Evolutionary conservation across 2,113 vertebrate genomes (phyloP).

Genomic region (Cryptotis parvus): DNA sequence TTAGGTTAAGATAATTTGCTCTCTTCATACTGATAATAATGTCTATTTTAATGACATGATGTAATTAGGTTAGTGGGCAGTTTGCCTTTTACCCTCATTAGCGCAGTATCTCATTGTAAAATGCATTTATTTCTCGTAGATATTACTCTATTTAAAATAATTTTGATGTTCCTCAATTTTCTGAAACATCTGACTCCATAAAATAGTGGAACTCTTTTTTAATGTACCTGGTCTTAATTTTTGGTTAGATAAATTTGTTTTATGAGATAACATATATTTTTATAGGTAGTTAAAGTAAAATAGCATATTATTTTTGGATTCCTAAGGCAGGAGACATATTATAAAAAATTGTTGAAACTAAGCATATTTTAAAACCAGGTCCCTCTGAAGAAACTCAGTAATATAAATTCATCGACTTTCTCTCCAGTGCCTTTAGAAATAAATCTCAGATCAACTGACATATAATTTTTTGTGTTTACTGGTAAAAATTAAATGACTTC

Average conservation of each 20-base stretch:
- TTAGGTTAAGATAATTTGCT: not conserved
- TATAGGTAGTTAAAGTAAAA: not conserved
- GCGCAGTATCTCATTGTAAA: not conserved
- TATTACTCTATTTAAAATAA: not conserved
- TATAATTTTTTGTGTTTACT: not conserved
- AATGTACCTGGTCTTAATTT: not conserved
- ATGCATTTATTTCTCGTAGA: not conserved
- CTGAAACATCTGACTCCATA: not conserved
- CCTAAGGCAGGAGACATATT: not conserved
- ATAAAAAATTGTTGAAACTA: not conserved
- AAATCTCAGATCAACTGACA: not conserved
- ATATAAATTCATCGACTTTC: not conserved
- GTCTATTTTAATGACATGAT: not conserved
- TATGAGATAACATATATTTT: not conserved
- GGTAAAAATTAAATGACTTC: not conserved
- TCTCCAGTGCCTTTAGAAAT: not conserved
- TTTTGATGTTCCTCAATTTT: not conserved
- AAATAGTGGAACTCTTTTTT: not conserved
- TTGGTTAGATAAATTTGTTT: not conserved
- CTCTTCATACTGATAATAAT: not conserved
- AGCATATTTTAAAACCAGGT: not conserved
- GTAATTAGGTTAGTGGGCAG: not conserved
- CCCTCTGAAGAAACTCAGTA: not conserved
- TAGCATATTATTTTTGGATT: not conserved
- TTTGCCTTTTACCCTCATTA: not conserved